Conservation (phyloP, 2,888 invertebrate genomes). For the Aleiodes alternator region DNA sequence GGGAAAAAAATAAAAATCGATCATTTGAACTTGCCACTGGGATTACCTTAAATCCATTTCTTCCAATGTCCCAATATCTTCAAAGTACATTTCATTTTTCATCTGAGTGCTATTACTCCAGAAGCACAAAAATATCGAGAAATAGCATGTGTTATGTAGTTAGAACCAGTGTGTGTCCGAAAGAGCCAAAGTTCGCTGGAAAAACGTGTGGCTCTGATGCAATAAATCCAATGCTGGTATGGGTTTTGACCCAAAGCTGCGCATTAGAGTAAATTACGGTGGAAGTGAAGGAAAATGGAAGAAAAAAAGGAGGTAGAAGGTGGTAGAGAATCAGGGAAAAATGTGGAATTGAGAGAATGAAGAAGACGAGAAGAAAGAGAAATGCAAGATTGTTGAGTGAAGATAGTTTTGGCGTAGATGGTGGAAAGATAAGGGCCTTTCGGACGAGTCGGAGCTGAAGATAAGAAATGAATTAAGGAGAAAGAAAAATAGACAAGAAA, state of each 20-base stretch:
- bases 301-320: background rate
- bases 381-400: conserved; percentile 22
- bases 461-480: conserved; percentile 14
- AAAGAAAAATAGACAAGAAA: conserved; percentile 10
- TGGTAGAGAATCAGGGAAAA: background rate
- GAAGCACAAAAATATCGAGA: background rate
- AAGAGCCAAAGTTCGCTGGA: conserved; percentile 7
- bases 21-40: no score
- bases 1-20: no score
- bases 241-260: conserved; percentile 33
- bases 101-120: no score
- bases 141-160: background rate
- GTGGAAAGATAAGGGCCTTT: conserved; percentile 30
- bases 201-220: conserved; percentile 27
- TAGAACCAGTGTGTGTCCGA: background rate
- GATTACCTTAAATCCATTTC: no score
- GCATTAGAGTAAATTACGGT: conserved; percentile 49
- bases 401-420: conserved; percentile 34
- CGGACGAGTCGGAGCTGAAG: background rate
- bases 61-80: no score
- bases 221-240: conserved; percentile 38
- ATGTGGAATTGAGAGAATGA: background rate
- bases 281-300: background rate
- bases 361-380: background rate
- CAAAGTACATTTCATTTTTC: no score